A percentile compares a stretch with the other conserved stretches of the same genome.
phyloP scores from a whole-genome alignment of 2,797 vertebrate genomes.

The Sebastes steindachneri region DNA sequence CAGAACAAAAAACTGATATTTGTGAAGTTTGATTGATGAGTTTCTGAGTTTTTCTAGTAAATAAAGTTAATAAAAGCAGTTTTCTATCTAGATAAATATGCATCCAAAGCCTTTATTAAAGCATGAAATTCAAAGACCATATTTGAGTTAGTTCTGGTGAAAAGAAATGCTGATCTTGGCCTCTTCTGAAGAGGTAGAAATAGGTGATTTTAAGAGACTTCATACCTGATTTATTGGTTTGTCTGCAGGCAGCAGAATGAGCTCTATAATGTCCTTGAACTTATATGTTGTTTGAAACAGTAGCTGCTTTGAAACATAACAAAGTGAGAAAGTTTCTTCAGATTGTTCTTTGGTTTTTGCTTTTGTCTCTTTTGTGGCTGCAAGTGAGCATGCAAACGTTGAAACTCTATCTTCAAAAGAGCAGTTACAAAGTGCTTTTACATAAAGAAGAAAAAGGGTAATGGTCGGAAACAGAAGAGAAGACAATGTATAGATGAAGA shows the following conservation, averaged over 20 bases:
- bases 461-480: not conserved
- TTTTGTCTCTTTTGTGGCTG: not conserved
- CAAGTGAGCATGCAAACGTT: no score
- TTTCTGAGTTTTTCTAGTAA: not conserved
- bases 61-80: not conserved
- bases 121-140: not conserved
- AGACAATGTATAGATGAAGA: not conserved
- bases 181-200: not conserved
- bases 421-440: not conserved
- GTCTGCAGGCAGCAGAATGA: not conserved
- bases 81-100: not conserved
- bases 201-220: not conserved
- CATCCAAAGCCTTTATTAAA: not conserved
- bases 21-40: not conserved
- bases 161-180: not conserved
- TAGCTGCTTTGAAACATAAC: not conserved
- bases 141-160: not conserved
- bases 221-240: not conserved
- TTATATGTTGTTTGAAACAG: not conserved
- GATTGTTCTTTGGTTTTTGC: not conserved
- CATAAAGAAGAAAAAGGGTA: not conserved
- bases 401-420: rapidly evolving
- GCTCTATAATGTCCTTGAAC: not conserved
- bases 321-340: not conserved
- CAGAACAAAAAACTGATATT: not conserved